These are phyloP conservation scores for Pipistrellus pygmaeus DNA, from an alignment of 2,797 vertebrate species.

Conservation along the genomic window DNA sequence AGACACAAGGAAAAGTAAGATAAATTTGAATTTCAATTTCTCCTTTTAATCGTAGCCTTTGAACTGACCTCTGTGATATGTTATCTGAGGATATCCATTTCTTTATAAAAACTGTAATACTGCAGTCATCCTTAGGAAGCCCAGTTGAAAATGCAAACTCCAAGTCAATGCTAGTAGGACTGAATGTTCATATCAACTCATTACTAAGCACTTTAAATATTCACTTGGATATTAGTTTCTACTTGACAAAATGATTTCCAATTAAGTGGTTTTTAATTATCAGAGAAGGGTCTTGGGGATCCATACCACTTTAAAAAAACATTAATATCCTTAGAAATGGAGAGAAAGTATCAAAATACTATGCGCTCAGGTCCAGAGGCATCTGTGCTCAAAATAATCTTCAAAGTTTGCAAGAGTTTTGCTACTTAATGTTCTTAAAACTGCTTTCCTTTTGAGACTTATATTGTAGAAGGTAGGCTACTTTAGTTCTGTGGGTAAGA, in stretches of 20 bases:
- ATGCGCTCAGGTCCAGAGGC: not conserved
- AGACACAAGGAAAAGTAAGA: conserved; percentile 52
- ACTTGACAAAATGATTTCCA: not conserved
- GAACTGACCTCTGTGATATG: conserved; percentile 21
- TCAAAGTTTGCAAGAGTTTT: conserved; percentile 48
- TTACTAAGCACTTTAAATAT: conserved; percentile 19
- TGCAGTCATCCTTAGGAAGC: not conserved
- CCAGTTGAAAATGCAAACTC: not conserved
- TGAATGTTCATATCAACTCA: not conserved
- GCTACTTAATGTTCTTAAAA: conserved; percentile 16
- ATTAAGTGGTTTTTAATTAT: not conserved
- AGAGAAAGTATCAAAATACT: not conserved
- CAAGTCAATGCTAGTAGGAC: not conserved
- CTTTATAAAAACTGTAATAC: not conserved
- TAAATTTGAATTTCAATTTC: conserved; percentile 56
- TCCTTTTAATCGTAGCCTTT: conserved; percentile 47
- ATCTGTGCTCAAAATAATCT: conserved; percentile 30
- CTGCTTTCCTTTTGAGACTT: not conserved
- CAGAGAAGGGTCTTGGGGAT: not conserved
- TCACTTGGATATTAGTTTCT: not conserved
- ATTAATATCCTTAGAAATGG: not conserved
- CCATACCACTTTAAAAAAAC: not conserved
- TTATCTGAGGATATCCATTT: conserved; percentile 18
- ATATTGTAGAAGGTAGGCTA: not conserved
- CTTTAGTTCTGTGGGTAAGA: not conserved